phyloP scores from a whole-genome alignment of 1,140 invertebrate genomes.

The Heliothis subflexa region DNA sequence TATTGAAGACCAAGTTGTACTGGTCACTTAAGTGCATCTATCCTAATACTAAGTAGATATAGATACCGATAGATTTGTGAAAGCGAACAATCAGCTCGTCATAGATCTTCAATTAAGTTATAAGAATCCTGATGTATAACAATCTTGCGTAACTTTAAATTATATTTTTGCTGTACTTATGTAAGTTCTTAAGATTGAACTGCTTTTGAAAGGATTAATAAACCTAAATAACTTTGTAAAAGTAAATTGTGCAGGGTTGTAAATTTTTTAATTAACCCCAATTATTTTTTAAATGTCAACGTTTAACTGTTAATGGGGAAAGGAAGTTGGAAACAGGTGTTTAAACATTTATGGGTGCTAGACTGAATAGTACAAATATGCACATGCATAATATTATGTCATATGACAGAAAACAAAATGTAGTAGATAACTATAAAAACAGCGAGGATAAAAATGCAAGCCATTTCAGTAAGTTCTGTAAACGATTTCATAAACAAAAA shows the following conservation, averaged over 20 bases:
- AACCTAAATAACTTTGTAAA: slow-evolving; percentile 9
- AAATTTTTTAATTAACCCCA: slow-evolving; percentile 19
- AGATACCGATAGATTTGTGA: slow-evolving; percentile 19
- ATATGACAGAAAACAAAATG: background rate
- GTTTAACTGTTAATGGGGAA: slow-evolving; percentile 13
- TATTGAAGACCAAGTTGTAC: background rate
- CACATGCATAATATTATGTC: too few species aligned
- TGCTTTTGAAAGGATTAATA: slow-evolving; percentile 30
- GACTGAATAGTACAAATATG: background rate
- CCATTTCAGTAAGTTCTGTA: too few species aligned
- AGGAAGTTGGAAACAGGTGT: background rate
- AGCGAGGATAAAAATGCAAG: too few species aligned
- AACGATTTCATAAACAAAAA: background rate
- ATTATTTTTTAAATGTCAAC: slow-evolving; percentile 27
- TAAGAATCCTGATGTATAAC: slow-evolving; percentile 35
- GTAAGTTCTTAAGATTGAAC: slow-evolving; percentile 14
- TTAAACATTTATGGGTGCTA: too few species aligned
- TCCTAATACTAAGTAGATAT: slow-evolving; percentile 1
- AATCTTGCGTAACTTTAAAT: slow-evolving; percentile 35
- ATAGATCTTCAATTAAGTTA: slow-evolving; percentile 50
- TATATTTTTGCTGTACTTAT: slow-evolving; percentile 17
- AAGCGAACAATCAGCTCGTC: slow-evolving; percentile 2
- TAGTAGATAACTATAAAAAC: background rate
- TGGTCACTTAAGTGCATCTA: background rate
- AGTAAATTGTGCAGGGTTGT: slow-evolving; percentile 7